These are phyloP conservation scores for Burhinus oedicnemus DNA, from an alignment of 2,113 vertebrate species.

Conservation along the genomic window DNA sequence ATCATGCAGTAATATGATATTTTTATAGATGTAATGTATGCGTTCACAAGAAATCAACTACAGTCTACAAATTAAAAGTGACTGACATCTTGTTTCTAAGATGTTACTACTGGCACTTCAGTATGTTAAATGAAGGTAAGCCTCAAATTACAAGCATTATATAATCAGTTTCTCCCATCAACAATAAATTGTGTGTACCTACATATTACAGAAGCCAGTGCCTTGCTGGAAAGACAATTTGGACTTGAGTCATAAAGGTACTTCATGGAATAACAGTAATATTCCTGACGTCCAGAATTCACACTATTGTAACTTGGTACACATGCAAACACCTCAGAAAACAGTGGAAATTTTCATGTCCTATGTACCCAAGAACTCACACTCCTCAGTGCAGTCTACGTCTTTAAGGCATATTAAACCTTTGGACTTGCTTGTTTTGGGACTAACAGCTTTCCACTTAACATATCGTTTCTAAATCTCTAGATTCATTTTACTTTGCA, in stretches of 20 bases:
- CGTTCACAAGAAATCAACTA: conserved; percentile 51
- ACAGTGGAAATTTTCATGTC: not conserved
- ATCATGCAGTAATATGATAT: conserved; percentile 43
- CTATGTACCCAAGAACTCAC: not conserved
- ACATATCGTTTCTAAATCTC: not conserved
- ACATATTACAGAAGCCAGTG: not conserved
- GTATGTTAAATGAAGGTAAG: conserved; percentile 41
- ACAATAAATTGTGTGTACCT: not conserved
- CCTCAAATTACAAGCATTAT: conserved; percentile 29
- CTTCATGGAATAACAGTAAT: not conserved
- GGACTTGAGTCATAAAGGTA: not conserved
- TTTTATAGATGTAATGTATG: conserved; percentile 45
- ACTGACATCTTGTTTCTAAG: conserved; percentile 57
- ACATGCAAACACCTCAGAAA: not conserved
- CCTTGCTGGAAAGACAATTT: conserved; percentile 1
- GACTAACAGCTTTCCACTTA: not conserved
- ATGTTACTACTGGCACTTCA: conserved; percentile 19
- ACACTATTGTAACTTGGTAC: not conserved
- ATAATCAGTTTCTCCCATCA: not conserved
- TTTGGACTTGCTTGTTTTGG: not conserved
- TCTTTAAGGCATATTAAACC: not conserved
- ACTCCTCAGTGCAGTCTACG: not conserved
- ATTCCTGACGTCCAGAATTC: not conserved
- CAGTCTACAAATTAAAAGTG: conserved; percentile 58
- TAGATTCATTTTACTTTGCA: not conserved